Evolutionary conservation across 2,113 vertebrate species (phyloP), one percentile per base, ranked within the genome.

Genomic region (Cyrtonyx montezumae): DNA sequence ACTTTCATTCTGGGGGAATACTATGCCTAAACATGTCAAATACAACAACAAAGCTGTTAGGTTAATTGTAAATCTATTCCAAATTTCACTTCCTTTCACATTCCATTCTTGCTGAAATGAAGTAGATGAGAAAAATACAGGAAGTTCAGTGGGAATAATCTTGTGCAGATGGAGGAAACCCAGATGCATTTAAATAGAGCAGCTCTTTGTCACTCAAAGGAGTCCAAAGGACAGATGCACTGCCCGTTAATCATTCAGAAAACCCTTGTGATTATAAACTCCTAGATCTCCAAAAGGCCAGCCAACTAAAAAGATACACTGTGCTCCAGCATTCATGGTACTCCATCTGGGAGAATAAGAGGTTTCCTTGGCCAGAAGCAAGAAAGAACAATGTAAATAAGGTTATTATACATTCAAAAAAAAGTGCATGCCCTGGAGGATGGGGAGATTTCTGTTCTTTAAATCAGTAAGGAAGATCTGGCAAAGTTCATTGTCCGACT

Each of bases 381-480:
- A 95, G 74, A 5, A 87, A 81, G 71, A 96, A 80, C 45, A 92
- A 94, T 79, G 80, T 88, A 95, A 97, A 91, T 91, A 91, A 84
- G 67, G 48, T 66, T 85, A 79, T 91, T 91, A 80, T n/a, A 74
- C 73, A 59, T 53, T 62, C 26, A 62, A 88, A 71, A 28, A 53
- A 51, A 25, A 79, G 68, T 48, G 59, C 23, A 8, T 67, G 79
- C 92, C 74, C 90, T 76, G 55, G 80, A 91, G 90, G 53, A 79
- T n/a, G 46, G 66, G 56, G 58, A 96, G 42, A 91, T 87, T 89
- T 85, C 88, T 91, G 42, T 90, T 88, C 85, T 76, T 84, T 94
- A 95, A 96, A 96, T 95, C 91, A 97, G 6, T 37, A n/a, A 70
- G 48, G 74, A 96, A 91, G 59, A 82, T 71, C 88, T 94, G 94